These are phyloP conservation scores for Mormyrus hasselquistii DNA, from an alignment of 2,797 vertebrate species.

Conservation along the genomic window DNA sequence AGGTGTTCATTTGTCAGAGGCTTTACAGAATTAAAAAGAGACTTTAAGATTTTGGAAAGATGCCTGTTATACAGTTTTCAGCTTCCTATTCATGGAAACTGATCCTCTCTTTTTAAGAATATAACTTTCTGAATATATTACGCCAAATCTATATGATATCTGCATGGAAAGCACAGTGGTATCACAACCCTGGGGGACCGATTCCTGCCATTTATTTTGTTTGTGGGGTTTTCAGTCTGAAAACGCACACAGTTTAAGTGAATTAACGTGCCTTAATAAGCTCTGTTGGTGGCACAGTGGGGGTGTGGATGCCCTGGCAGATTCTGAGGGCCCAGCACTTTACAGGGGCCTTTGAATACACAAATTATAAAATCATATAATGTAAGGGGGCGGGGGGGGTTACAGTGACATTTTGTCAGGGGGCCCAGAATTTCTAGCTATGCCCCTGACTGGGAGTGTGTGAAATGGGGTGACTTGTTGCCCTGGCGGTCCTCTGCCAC, in stretches of 20 bases:
- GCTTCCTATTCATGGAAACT: neutral
- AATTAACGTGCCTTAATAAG: neutral
- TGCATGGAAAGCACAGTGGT: neutral
- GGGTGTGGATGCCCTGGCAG: neutral
- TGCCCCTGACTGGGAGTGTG: neutral
- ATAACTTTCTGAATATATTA: neutral
- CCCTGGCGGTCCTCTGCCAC: neutral
- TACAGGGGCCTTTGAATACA: neutral
- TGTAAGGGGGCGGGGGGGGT: neutral
- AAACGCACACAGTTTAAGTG: neutral
- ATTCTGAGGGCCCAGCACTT: neutral
- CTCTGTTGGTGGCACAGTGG: neutral
- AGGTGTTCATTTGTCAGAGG: neutral
- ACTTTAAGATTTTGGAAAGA: neutral
- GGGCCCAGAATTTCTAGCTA: neutral
- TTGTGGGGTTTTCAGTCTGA: neutral
- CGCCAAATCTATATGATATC: neutral
- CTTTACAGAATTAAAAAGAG: neutral
- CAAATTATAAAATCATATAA: neutral
- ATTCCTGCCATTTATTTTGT: neutral
- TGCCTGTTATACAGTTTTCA: neutral
- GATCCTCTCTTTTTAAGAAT: neutral
- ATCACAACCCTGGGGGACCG: neutral
- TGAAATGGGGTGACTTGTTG: neutral
- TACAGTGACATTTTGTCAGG: neutral